Conservation (phyloP, 2,113 vertebrate species). For the Pogona vitticeps region DNA sequence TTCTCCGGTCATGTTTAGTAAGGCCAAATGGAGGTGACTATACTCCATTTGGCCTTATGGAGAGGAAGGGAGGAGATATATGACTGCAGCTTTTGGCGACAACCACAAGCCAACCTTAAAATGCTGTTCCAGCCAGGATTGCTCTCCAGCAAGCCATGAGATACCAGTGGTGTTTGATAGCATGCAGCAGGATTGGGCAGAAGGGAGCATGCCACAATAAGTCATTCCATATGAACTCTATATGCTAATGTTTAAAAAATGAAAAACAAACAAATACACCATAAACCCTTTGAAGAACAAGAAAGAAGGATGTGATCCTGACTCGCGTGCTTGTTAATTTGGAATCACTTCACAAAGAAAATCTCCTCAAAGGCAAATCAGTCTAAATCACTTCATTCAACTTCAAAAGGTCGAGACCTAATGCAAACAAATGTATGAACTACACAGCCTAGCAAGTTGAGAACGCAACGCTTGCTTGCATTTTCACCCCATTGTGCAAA, state of each 20-base stretch:
- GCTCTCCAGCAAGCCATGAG: not conserved
- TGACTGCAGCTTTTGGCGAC: not conserved
- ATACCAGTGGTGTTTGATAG: not conserved
- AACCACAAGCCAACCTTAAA: not conserved
- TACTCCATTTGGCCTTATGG: too few relatives aligned
- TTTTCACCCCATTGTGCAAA: conserved; percentile 57
- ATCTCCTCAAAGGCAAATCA: conserved; percentile 54
- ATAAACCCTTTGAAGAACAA: conserved; percentile 30
- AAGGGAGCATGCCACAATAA: not conserved
- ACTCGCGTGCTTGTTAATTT: conserved; percentile 33
- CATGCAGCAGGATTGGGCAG: not conserved
- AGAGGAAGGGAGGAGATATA: not conserved
- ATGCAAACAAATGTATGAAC: conserved; percentile 63
- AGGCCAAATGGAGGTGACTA: not conserved
- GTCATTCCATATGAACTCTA: conserved; percentile 28
- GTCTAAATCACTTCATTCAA: conserved; percentile 49
- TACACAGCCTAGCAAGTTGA: conserved; percentile 59
- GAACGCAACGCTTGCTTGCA: conserved; percentile 55
- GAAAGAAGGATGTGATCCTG: conserved; percentile 1
- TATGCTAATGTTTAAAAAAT: conserved; percentile 22
- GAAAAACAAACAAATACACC: conserved; percentile 12
- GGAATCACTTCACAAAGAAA: conserved; percentile 62
- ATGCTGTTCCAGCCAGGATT: not conserved
- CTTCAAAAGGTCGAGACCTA: conserved; percentile 53
- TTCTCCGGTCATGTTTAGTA: not conserved